These are phyloP conservation scores for Empis livida DNA, from an alignment of 2,888 invertebrate genomes.

Conservation along the genomic window DNA sequence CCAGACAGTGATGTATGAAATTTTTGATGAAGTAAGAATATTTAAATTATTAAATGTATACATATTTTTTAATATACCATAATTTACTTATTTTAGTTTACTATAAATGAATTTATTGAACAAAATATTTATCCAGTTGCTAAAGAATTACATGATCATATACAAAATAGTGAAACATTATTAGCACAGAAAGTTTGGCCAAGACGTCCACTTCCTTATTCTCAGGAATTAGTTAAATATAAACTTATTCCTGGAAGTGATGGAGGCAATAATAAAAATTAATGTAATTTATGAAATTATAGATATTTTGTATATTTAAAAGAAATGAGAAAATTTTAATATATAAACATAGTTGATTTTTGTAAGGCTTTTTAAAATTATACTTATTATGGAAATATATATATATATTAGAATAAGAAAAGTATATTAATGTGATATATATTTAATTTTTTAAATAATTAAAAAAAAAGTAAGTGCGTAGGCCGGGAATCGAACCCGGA, in stretches of 20 bases:
- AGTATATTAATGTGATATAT: too few relatives aligned
- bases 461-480: not conserved
- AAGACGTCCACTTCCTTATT: constrained; percentile 42
- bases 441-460: too few relatives aligned
- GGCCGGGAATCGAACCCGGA: constrained; percentile 3
- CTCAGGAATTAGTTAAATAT: constrained; percentile 17
- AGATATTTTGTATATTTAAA: too few relatives aligned
- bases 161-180: constrained; percentile 40
- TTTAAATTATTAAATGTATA: not conserved
- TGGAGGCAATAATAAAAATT: too few relatives aligned
- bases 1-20: constrained; percentile 42
- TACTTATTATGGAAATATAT: too few relatives aligned
- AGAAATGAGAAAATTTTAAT: too few relatives aligned
- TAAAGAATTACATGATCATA: constrained; percentile 39
- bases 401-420: too few relatives aligned
- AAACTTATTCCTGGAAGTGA: too few relatives aligned
- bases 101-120: constrained; percentile 51
- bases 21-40: constrained; percentile 41
- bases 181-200: constrained; percentile 45
- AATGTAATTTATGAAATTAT: too few relatives aligned
- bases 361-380: too few relatives aligned
- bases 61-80: not conserved
- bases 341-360: too few relatives aligned
- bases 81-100: constrained; percentile 23
- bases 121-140: constrained; percentile 46